Conservation (phyloP, 2,113 vertebrate genomes). For the Stegostoma tigrinum region DNA sequence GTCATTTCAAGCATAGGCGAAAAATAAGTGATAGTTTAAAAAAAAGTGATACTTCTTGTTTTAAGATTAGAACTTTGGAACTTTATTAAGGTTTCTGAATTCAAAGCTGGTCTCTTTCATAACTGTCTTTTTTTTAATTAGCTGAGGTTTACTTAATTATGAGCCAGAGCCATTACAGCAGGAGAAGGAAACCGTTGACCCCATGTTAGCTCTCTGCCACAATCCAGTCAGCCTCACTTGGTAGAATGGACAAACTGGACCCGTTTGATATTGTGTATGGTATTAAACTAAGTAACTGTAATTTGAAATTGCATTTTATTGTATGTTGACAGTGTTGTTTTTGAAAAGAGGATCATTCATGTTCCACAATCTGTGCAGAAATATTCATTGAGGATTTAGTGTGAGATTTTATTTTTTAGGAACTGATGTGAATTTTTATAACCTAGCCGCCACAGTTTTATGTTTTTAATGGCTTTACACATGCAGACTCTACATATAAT, state of each 20-base stretch:
- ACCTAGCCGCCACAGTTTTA: not conserved
- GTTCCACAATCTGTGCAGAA: not conserved
- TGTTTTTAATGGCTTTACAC: not conserved
- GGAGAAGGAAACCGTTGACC: not conserved
- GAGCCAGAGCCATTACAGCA: not conserved
- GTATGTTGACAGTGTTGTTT: not conserved
- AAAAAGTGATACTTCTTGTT: not conserved
- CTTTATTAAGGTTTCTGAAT: not conserved
- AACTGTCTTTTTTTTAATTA: not conserved
- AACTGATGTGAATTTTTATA: not conserved
- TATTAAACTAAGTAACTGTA: not conserved
- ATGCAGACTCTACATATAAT: not conserved
- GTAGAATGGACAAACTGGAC: not conserved
- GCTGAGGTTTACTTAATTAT: not conserved
- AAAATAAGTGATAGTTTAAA: not conserved
- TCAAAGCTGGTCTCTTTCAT: not conserved
- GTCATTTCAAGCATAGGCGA: not conserved
- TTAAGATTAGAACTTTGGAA: not conserved
- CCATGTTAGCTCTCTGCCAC: not conserved
- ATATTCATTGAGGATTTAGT: not conserved
- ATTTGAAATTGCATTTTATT: not conserved
- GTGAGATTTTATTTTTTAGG: not conserved
- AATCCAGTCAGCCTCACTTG: not conserved
- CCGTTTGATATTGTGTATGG: not conserved
- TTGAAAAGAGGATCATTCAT: not conserved